Base-by-base conservation (phyloP, 92 coral and sea anemone species). In the Pocillopora meandrina region DNA sequence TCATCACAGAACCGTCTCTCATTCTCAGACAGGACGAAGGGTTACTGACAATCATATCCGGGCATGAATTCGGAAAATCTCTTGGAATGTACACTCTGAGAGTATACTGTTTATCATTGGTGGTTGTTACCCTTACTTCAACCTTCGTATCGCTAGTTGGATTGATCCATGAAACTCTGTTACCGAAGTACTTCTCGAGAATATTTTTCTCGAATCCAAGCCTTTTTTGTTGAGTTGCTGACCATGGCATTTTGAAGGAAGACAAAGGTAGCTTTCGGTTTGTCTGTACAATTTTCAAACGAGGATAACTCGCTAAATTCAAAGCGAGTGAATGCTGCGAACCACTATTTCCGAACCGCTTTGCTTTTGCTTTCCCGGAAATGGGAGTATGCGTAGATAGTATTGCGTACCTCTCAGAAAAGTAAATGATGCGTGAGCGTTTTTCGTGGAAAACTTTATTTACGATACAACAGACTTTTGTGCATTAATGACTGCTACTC, bases 31-130 rank as follows among this genome's bases (percentile, higher is more conserved):
- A 79, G 16, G 75, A 66, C 11, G 82, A 61, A 49, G 98, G 92
- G 2, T 79, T 58, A 64, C 78, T 75, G 34, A 95, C 89, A 2
- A 95, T 92, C 92, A 95, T 60, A n/a, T 72, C 79, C 12, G 98
- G 98, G 36, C 90, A 88, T 0, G 95, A 93, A 78, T 95, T 91
- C 9, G 98, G 98, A 58, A 82, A 95, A 72, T 95, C 98, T 13
- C 67, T 66, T 31, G 92, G 90, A 68, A 95, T 84, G 55, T 82
- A 88, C 11, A 95, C 84, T 64, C 94, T 90, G 31, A 95, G 88
- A 26, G 42, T 72, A 82, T 95, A 95, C 5, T 35, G 56, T 56
- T 85, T 90, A 65, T 84, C 88, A 61, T 82, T 83, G 71, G 79
- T 77, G 52, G 93, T 89, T 36, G 81, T 67, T 74, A 95, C 79